Evolutionary conservation across 2,888 invertebrate species (phyloP), one percentile per base, ranked within the genome.

Genomic region (Diarsia mendica): DNA sequence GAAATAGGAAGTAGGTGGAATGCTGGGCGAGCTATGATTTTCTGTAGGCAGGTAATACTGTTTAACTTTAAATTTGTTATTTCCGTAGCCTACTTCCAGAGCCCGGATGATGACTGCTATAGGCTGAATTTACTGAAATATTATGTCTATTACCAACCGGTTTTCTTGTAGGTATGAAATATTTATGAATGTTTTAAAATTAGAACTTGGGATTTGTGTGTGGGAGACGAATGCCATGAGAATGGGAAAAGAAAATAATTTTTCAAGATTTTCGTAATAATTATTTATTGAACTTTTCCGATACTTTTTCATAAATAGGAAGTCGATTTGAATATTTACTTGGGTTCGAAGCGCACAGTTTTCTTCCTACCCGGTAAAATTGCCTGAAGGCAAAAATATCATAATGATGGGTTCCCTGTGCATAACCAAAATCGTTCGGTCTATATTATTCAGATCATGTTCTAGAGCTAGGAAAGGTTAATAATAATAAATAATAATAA

Each of bases 201-300:
- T 23, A 8, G 28, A 53, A 46, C 1, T 60, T 10, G 10, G 20
- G 1, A 23, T 20, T 13, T n/a, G 18, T 4, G 10, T 20, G 18
- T 18, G 18, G 4, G 11, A 33, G 8, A 48, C 18, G 18, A 33
- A 10, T 28, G 13, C 5, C 18, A 28, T 5, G 60, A 44, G 28
- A 28, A 28, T 18, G 49, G 5, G 5, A 61, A 49, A 53, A 33
- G 0, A 44, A 53, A 60, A 61, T 3, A 4, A 39, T 72, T 48
- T 44, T 39, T 2, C 23, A 28, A 28, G 49, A 11, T 3, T 60
- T 72, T 60, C 23, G 20, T 18, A 28, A 46, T 44, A 69, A 33
- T 69, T 4, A 46, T 48, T 69, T 4, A 46, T 48, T 39, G 1
- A 33, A 48, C 23, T 75, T 64, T 75, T 64, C 48, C 44, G 49